A percentile compares a stretch with the other conserved stretches of the same genome.
These are phyloP conservation scores for Upupa epops DNA, from an alignment of 2,113 vertebrate species.

Conservation along the genomic window DNA sequence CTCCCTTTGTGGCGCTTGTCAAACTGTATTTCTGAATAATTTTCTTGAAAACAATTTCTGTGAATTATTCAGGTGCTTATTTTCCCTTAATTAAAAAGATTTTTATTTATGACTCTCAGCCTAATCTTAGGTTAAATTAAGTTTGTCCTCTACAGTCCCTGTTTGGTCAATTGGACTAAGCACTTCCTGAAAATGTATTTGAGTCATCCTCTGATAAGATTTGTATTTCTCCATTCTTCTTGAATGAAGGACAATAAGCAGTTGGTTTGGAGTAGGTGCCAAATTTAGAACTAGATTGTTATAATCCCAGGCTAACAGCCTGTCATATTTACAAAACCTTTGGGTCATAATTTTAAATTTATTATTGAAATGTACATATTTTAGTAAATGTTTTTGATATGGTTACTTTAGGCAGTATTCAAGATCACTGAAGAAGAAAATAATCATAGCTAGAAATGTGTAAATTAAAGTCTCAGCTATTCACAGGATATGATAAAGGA, in stretches of 20 bases:
- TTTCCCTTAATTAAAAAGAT: neutral
- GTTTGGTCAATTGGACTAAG: neutral
- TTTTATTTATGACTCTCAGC: neutral
- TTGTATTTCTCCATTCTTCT: neutral
- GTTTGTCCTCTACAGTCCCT: neutral
- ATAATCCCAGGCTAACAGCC: neutral
- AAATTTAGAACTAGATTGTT: neutral
- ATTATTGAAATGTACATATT: neutral
- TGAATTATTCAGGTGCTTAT: neutral
- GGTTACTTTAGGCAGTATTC: neutral
- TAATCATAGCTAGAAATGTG: neutral
- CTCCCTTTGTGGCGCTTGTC: neutral
- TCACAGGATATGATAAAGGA: neutral
- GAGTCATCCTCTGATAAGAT: neutral
- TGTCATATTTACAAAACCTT: neutral
- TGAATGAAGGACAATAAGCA: neutral
- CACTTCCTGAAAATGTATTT: neutral
- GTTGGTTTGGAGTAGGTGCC: neutral
- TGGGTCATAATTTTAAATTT: neutral
- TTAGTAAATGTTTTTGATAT: neutral
- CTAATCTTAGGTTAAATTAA: neutral
- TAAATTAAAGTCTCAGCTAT: neutral
- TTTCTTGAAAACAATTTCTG: neutral
- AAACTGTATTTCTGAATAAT: neutral
- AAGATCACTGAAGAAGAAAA: neutral